phyloP scores from a whole-genome alignment of 2,797 vertebrate genomes.

The Ataeniobius toweri region DNA sequence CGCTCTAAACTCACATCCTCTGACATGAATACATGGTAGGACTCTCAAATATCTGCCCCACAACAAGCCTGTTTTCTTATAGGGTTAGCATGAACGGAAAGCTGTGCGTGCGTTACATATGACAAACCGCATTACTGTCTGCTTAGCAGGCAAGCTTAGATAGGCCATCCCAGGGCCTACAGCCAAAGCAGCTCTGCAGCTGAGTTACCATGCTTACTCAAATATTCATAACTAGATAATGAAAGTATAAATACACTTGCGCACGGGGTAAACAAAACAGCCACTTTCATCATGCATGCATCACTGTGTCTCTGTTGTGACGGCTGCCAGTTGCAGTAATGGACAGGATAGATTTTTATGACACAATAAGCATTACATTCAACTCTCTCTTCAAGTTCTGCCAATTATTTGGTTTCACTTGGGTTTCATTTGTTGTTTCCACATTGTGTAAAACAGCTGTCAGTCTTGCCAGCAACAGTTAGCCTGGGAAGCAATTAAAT shows the following conservation, averaged over 20 bases:
- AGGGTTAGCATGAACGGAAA: conserved; percentile 74
- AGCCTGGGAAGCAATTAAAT: conserved; percentile 35
- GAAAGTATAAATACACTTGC: conserved; percentile 73
- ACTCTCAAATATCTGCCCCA: conserved; percentile 81
- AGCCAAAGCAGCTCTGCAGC: conserved; percentile 72
- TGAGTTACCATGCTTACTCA: conserved; percentile 79
- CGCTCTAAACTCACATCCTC: conserved; percentile 55
- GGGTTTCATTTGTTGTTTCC: conserved; percentile 28
- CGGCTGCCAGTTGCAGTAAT: conserved; percentile 54
- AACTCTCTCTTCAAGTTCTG: conserved; percentile 41
- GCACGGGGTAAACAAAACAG: conserved; percentile 65
- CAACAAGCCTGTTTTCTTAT: conserved; percentile 80
- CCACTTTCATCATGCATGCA: conserved; percentile 49
- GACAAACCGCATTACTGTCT: conserved; percentile 81
- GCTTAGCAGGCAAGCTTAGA: conserved; percentile 75
- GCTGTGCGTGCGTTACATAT: conserved; percentile 81
- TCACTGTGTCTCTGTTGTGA: conserved; percentile 41
- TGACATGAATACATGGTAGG: conserved; percentile 59
- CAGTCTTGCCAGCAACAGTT: conserved; percentile 37
- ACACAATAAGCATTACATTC: conserved; percentile 23
- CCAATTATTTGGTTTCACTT: conserved; percentile 42
- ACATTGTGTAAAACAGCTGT: conserved; percentile 41
- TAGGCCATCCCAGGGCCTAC: conserved; percentile 76
- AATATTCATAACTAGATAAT: conserved; percentile 79
- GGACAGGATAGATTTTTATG: conserved; percentile 31